Evolutionary conservation across 2,797 vertebrate genomes (phyloP), one percentile per base, ranked within the genome.

Genomic region (Sebastes aleutianus): DNA sequence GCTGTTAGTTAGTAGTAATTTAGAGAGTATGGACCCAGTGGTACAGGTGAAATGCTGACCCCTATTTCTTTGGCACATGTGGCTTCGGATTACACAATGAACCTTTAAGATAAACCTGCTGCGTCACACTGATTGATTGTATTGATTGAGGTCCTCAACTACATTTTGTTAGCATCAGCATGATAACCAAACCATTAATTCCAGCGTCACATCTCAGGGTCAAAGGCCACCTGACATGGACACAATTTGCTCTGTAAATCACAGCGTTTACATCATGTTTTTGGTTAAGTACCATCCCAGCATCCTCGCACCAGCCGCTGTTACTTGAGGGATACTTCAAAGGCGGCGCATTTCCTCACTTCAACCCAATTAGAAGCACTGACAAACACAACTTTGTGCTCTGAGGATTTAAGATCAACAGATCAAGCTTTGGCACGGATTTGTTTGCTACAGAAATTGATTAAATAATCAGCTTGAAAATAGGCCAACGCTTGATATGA

Each of bases 341-440:
- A 92, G 84, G 62, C 20, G 5, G 61, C 16, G 20, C 43, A 29
- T 86, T 86, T 85, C 68, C 85, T 79, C 83, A 64, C 80, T 89
- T 89, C 85, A 91, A 85, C 85, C 89, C 81, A 91, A 90, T 93
- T 92, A 92, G 83, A 88, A 70, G 73, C 70, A 36, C 85, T 71
- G 78, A 86, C n/a, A 84, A 91, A 91, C 85, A 88, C 58, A 77
- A 87, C 73, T 72, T 43, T 61, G 79, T 47, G 62, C 87, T 90
- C 87, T 47, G 69, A 85, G 80, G 90, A 85, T 67, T 82, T 78
- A 39, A 87, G 84, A 87, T 85, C 88, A 87, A 85, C 87, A 72
- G 76, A 88, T 86, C 85, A 74, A 64, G 80, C 82, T 82, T 77
- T 87, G 79, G 90, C 85, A 87, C 64, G 3, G 65, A 82, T 67